These are phyloP conservation scores for Antigone vipio DNA, from an alignment of 2,113 vertebrate species.

Conservation along the genomic window DNA sequence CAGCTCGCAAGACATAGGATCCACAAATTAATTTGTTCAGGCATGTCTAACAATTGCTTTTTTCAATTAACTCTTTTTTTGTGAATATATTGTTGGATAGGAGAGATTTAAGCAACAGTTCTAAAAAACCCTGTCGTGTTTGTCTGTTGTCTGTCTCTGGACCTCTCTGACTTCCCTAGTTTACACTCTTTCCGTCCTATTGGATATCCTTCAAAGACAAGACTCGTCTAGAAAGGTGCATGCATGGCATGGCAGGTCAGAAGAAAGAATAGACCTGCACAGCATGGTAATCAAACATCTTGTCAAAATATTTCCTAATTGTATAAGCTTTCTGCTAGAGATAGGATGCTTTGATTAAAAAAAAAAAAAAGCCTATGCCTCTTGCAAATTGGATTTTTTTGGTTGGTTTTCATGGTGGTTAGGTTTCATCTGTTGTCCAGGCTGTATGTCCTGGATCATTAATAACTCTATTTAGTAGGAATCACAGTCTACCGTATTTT, in stretches of 20 bases:
- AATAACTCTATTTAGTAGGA: neutral
- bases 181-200: neutral
- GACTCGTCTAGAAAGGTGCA: neutral
- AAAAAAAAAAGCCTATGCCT: neutral
- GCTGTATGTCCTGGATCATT: neutral
- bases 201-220: neutral
- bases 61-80: neutral
- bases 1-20: neutral
- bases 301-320: neutral
- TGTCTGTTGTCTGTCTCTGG: neutral
- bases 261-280: neutral
- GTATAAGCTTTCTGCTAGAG: neutral
- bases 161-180: neutral
- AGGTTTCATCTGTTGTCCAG: neutral
- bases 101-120: neutral
- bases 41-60: neutral
- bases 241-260: neutral
- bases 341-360: neutral
- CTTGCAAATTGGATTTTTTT: neutral
- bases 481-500: neutral
- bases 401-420: neutral
- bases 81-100: neutral
- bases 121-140: rapidly evolving
- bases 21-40: neutral
- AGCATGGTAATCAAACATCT: neutral